A percentile compares a stretch with the other conserved stretches of the same genome.
These are phyloP conservation scores for Diaperis boleti DNA, from an alignment of 2,888 invertebrate genomes.

Conservation along the genomic window DNA sequence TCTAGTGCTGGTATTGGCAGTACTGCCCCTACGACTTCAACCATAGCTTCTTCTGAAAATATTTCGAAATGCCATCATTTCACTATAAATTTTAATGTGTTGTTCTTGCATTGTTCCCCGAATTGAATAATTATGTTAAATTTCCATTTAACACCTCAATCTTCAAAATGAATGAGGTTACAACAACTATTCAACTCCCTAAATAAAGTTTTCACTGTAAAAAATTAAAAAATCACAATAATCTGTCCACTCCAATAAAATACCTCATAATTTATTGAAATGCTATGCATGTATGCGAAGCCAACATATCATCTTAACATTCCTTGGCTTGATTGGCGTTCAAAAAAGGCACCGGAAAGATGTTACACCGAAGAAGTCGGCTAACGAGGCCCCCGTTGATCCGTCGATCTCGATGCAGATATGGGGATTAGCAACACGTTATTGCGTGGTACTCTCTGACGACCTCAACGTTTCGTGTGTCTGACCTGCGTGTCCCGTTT, in stretches of 20 bases:
- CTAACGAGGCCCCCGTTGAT: conserved; percentile 59
- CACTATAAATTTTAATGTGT: no score
- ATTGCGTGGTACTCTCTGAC: conserved; percentile 49
- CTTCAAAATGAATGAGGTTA: no score
- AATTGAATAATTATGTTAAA: no score
- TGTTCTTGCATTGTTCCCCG: no score
- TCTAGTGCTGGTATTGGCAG: no score
- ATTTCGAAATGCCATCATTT: no score
- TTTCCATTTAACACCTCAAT: no score
- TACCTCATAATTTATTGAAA: conserved; percentile 37
- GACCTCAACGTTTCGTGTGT: conserved; percentile 39
- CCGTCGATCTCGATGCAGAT: conserved; percentile 56
- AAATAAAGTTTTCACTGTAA: neutral
- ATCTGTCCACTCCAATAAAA: neutral
- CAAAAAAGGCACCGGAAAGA: conserved; percentile 51
- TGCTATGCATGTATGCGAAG: conserved; percentile 41
- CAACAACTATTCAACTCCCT: no score
- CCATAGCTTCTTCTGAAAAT: no score
- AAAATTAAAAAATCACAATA: neutral
- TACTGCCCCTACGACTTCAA: no score
- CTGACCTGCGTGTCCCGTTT: conserved; percentile 41
- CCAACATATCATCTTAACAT: conserved; percentile 55
- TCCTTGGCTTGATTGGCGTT: conserved; percentile 54
- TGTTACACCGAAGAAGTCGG: conserved; percentile 58
- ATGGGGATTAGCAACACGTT: conserved; percentile 56